Conservation (phyloP, 64 coral and sea anemone genomes). For the Dendrophyllia cribrosa region DNA sequence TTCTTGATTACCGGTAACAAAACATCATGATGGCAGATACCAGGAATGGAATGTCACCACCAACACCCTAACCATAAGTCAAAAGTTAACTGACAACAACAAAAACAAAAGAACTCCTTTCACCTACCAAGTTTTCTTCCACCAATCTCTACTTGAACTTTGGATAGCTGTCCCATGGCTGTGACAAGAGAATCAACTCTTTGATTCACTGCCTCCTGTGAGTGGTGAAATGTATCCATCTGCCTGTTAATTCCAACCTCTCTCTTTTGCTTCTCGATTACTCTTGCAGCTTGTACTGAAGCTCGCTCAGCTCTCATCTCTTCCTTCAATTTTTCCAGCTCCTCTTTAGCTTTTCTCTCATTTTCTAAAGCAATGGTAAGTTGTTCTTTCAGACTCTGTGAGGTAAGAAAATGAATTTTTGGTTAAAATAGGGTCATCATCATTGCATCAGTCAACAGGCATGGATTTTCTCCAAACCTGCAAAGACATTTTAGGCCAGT, state of each 20-base stretch:
- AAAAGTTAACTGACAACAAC: background rate
- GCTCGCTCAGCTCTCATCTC: conserved; percentile 86
- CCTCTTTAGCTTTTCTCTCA: conserved; percentile 68
- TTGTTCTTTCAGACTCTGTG: conserved; percentile 69
- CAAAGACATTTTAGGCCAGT: no score
- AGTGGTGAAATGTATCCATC: conserved; percentile 61
- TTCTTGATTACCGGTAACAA: no score
- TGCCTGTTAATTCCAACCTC: conserved; percentile 62
- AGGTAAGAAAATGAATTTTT: background rate
- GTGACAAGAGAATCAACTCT: conserved; percentile 43
- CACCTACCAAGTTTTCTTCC: conserved; percentile 78
- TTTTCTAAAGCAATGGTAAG: conserved; percentile 75
- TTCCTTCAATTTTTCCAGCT: conserved; percentile 72
- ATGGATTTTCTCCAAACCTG: no score
- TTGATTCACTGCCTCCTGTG: conserved; percentile 68
- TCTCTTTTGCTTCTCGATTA: conserved; percentile 76
- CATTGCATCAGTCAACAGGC: no score
- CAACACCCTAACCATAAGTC: no score
- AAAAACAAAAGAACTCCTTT: background rate
- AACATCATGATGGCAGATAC: no score
- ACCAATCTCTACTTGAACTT: conserved; percentile 66
- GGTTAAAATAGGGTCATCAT: no score
- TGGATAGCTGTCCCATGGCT: conserved; percentile 55
- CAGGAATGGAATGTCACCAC: no score
- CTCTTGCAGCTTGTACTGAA: conserved; percentile 75